Evolutionary conservation across 2,797 vertebrate species (phyloP), one percentile per base, ranked within the genome.

Genomic region (Hoplostethus atlanticus): DNA sequence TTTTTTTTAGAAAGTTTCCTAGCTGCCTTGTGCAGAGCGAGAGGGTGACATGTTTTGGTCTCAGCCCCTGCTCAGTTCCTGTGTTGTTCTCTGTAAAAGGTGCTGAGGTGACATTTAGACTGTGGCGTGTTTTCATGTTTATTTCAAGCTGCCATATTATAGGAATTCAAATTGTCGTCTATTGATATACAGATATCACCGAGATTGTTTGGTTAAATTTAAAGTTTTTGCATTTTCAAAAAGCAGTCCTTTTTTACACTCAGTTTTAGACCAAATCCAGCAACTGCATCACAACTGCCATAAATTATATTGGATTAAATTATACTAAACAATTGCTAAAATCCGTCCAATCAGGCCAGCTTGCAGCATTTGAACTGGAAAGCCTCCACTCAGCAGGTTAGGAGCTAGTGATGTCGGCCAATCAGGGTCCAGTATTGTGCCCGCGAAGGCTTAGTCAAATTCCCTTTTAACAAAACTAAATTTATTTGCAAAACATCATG

Each of bases 61-160:
- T 84, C 62, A 57, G 3, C 6, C 34, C 6, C 25, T 0, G 7
- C 40, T 64, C 63, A 79, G 30, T 87, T 87, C 84, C 81, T 84
- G 87, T 84, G 64, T 61, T 59, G 5, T 73, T 83, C 65, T 76
- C 17, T 67, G 73, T 55, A 75, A 84, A 76, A 80, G 5, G 17
- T 0, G 47, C 42, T 1, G 28, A 16, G 2, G 65, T 74, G 66
- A 16, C 69, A 73, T 81, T 70, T 30, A 62, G 4, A 28, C 44
- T 15, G 1, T 1, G 12, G 2, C 46, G 58, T 58, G 13, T 1
- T 52, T 10, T 66, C 8, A 38, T 2, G 7, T n/a, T 28, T 1
- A 42, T 55, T 30, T 59, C 30, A 50, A 21, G 15, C 5, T 15
- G 44, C 34, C 4, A 4, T 34, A 6, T 6, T 34, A 34, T 34